phyloP scores from a whole-genome alignment of 2,797 vertebrate species.

The Falco novaeseelandiae region DNA sequence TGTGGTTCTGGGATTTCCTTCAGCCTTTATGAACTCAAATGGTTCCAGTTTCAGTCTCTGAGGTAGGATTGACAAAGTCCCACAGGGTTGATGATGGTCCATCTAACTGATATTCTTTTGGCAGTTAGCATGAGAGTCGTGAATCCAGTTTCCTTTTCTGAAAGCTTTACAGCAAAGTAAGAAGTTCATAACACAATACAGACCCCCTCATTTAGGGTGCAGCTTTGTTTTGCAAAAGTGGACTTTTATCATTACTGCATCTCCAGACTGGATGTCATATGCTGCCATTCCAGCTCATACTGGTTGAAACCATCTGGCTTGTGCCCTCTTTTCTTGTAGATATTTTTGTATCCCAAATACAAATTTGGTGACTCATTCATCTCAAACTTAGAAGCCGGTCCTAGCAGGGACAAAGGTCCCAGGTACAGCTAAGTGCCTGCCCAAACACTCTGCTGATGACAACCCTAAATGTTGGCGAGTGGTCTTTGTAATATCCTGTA shows the following conservation, averaged over 20 bases:
- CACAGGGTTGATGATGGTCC: accelerated
- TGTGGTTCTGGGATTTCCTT: not conserved
- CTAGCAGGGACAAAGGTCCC: not conserved
- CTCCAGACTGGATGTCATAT: not conserved
- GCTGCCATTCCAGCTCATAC: not conserved
- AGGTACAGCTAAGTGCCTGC: not conserved
- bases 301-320: not conserved
- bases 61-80: not conserved
- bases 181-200: not conserved
- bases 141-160: not conserved
- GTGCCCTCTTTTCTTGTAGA: not conserved
- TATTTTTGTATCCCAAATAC: not conserved
- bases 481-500: not conserved
- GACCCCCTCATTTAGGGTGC: not conserved
- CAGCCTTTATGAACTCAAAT: not conserved
- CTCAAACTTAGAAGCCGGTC: not conserved
- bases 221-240: not conserved
- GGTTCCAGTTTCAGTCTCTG: not conserved
- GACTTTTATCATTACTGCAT: not conserved
- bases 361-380: not conserved
- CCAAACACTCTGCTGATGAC: not conserved
- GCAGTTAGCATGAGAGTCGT: not conserved
- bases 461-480: not conserved
- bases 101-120: not conserved
- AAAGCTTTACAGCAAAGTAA: not conserved